Evolutionary conservation across 2,888 invertebrate genomes (phyloP), one percentile per base, ranked within the genome.

Genomic region (Plebejus melissa): DNA sequence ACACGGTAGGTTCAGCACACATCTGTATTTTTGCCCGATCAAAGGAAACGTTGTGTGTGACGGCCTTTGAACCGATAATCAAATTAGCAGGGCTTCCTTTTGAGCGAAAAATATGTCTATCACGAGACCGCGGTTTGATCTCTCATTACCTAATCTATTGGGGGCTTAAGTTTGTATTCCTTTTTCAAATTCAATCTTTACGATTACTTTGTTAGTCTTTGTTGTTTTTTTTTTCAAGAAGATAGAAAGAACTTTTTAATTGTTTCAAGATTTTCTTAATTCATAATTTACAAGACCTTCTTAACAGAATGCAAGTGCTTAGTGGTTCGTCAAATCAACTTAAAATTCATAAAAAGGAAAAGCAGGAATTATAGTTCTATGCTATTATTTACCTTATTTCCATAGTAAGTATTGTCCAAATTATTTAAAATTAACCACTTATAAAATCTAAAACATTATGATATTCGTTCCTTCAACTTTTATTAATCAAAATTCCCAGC

Each of bases 41-140:
- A 93, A 93, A 91, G 92, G 89, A 88, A 71, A 79, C 88, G 81
- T 84, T 92, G 92, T 80, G 83, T 82, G 79, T 93, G 93, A 93
- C 93, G 91, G 86, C 88, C 92, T 90, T 93, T 93, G 93, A 92
- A 90, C 89, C 88, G 89, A 88, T 93, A 92, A 93, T 93, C 93
- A 93, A 93, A 93, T 93, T 93, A 93, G 87, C 89, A 87, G 84
- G 86, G 92, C 89, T 91, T 92, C 92, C 93, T 92, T 92, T 90
- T 89, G 90, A 90, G 85, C 89, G 94, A 94, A 75, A 94, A 94
- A 94, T 91, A 89, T 94, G 94, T 94, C 94, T 94, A 90, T 94
- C 93, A 91, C 85, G 58, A 70, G 69, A 75, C 71, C 46, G 75
- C 50, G 72, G 46, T 54, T 54, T 72, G 72, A 72, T 72, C 72